Conservation (phyloP, 1,140 invertebrate genomes). For the Gryon sp. region DNA sequence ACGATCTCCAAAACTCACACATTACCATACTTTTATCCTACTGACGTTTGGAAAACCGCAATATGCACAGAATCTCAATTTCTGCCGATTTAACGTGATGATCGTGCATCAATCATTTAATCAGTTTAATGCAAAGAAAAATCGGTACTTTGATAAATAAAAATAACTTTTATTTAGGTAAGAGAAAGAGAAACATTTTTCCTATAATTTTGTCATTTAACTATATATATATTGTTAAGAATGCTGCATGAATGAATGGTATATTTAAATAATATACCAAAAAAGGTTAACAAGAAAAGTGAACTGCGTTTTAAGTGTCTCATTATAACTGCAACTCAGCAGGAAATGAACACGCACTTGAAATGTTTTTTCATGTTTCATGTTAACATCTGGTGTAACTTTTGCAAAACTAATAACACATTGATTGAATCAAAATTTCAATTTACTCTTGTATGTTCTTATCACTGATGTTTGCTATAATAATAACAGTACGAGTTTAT, state of each 20-base stretch:
- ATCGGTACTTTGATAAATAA: too few species aligned
- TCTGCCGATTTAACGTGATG: slow-evolving; percentile 12
- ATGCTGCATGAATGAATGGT: too few species aligned
- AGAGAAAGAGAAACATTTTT: too few species aligned
- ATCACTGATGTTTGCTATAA: neutral
- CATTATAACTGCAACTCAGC: slow-evolving; percentile 1
- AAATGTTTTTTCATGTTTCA: slow-evolving; percentile 7
- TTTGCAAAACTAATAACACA: slow-evolving; percentile 5
- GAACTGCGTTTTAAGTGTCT: slow-evolving; percentile 28
- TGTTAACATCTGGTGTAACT: too few species aligned
- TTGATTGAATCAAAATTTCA: slow-evolving; percentile 24
- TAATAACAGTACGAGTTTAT: slow-evolving; percentile 13
- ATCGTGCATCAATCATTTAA: neutral
- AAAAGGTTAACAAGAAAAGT: slow-evolving; percentile 1
- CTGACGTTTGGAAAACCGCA: slow-evolving; percentile 9
- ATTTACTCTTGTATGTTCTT: neutral
- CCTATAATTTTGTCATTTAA: too few species aligned
- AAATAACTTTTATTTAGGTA: too few species aligned
- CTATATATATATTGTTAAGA: too few species aligned
- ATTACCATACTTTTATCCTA: slow-evolving; percentile 47
- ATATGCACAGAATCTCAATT: slow-evolving; percentile 19
- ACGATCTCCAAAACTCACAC: slow-evolving; percentile 31
- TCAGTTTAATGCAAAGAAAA: too few species aligned
- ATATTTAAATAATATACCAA: too few species aligned
- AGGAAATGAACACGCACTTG: neutral